A percentile compares a stretch with the other conserved stretches of the same genome.
phyloP scores from a whole-genome alignment of 1,140 invertebrate genomes.

The Periplaneta americana region DNA sequence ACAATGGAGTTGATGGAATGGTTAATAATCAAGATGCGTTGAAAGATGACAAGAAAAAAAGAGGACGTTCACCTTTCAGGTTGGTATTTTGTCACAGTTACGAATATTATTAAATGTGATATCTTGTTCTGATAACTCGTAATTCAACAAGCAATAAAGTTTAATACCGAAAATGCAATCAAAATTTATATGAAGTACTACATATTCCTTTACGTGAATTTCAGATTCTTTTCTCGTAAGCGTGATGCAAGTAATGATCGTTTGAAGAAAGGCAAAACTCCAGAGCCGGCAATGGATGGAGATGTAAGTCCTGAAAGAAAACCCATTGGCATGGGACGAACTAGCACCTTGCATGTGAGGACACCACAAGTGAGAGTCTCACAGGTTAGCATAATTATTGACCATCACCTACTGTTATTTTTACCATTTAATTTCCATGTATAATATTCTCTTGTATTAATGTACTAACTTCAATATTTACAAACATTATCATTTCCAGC shows the following conservation, averaged over 20 bases:
- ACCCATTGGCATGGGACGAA: neutral
- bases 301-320: constrained; percentile 40
- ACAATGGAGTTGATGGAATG: constrained; percentile 40
- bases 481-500: no score
- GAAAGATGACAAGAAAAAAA: constrained; percentile 73
- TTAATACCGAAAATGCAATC: no score
- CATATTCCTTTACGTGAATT: neutral
- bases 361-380: constrained; percentile 50
- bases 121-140: no score
- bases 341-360: constrained; percentile 25
- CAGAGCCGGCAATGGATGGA: constrained; percentile 51
- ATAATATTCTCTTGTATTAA: no score
- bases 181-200: no score
- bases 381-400: constrained; percentile 43
- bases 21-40: constrained; percentile 24
- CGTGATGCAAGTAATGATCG: constrained; percentile 56
- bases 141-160: no score
- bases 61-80: constrained; percentile 86
- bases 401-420: no score
- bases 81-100: constrained; percentile 35
- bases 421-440: no score
- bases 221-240: constrained; percentile 76
- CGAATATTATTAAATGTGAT: no score
- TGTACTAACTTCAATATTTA: no score
- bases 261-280: constrained; percentile 62